phyloP scores from a whole-genome alignment of 2,797 vertebrate genomes.

The Coendou prehensilis region DNA sequence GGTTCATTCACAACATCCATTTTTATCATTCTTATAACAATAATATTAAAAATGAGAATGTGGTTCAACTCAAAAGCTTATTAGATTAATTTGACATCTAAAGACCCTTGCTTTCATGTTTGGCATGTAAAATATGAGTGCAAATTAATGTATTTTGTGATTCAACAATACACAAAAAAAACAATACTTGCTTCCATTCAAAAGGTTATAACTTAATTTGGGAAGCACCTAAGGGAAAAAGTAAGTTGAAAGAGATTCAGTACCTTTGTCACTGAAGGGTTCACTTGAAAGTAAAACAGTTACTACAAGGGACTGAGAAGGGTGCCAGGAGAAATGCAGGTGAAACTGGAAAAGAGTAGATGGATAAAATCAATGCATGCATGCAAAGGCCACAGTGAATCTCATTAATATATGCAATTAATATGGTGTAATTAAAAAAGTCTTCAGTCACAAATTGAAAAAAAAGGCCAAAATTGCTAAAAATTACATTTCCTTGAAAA shows the following conservation, averaged over 20 bases:
- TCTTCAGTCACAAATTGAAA: not conserved
- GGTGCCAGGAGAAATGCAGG: not conserved
- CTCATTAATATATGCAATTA: not conserved
- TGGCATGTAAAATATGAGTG: slow-evolving; percentile 44
- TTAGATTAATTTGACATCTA: slow-evolving; percentile 59
- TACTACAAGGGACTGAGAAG: not conserved
- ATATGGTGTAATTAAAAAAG: not conserved
- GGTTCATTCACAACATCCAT: not conserved
- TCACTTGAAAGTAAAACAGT: not conserved
- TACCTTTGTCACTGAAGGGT: slow-evolving; percentile 11
- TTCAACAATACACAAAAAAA: slow-evolving; percentile 5
- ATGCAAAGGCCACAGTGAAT: not conserved
- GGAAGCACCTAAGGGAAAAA: slow-evolving; percentile 5
- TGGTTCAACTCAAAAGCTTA: slow-evolving; percentile 32
- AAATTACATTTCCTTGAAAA: slow-evolving; percentile 39
- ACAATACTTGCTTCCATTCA: not conserved
- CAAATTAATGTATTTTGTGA: slow-evolving; percentile 61
- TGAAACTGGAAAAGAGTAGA: not conserved
- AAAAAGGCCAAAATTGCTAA: slow-evolving; percentile 42
- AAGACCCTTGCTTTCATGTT: slow-evolving; percentile 28
- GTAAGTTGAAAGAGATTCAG: not conserved
- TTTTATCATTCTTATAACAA: slow-evolving; percentile 27
- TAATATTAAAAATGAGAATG: slow-evolving; percentile 66
- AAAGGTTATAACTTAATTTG: slow-evolving; percentile 41
- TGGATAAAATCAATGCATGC: not conserved